phyloP scores from a whole-genome alignment of 2,113 vertebrate species.

The Brevimyrus niger region DNA sequence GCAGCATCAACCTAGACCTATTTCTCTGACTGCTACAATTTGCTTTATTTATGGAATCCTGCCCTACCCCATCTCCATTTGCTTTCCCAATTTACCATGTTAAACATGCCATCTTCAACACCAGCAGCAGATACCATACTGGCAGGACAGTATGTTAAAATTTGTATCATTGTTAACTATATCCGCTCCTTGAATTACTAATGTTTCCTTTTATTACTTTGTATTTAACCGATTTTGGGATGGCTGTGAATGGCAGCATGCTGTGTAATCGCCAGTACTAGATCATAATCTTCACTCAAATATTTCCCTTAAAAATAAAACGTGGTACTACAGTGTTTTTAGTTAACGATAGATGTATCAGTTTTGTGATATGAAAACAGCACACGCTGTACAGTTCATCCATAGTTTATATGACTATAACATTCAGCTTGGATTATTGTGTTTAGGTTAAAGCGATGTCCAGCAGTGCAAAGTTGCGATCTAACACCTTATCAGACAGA shows the following conservation, averaged over 20 bases:
- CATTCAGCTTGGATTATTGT: not conserved
- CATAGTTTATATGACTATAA: not conserved
- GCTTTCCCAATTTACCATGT: not conserved
- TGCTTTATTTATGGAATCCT: not conserved
- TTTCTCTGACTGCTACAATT: no score
- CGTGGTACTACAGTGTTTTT: not conserved
- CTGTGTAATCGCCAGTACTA: not conserved
- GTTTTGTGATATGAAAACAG: not conserved
- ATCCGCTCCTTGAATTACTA: not conserved
- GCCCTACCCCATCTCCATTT: not conserved
- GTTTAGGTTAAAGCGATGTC: not conserved
- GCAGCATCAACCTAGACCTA: no score
- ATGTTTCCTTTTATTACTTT: not conserved
- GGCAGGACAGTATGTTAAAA: not conserved
- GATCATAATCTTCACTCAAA: not conserved
- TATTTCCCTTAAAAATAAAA: not conserved
- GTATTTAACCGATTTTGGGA: not conserved
- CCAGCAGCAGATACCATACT: not conserved
- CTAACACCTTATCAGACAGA: not conserved
- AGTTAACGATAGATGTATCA: not conserved
- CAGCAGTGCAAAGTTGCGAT: not conserved
- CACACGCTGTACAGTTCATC: not conserved
- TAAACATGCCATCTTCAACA: not conserved
- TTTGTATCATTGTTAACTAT: not conserved
- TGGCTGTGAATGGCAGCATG: not conserved